Evolutionary conservation across 2,888 invertebrate species (phyloP), one percentile per base, ranked within the genome.

Genomic region (Thysanoteuthis rhombus): DNA sequence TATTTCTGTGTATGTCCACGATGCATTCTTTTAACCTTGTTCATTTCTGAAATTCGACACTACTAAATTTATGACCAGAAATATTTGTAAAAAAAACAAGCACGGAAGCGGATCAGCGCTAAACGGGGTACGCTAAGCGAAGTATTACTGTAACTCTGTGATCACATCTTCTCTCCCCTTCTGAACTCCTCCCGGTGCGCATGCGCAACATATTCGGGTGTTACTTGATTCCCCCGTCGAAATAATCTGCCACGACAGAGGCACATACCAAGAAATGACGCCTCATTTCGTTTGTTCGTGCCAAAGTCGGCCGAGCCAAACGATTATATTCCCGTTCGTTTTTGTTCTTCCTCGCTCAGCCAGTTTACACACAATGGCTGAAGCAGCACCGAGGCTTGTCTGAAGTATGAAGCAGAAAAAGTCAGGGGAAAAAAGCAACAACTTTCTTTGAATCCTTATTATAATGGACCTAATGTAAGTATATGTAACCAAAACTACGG

Each of bases 231-330:
- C 75, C n/a, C 10, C 25, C 75, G n/a, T 36, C 75, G 75, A 36
- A 75, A 75, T 75, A 75, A 75, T 75, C 75, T n/a, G 10, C 75
- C 75, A n/a, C n/a, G 36, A 75, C 75, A 75, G 36, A 75, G 4
- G 75, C 75, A 75, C 75, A 75, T 75, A 75, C 75, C 75, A 75
- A n/a, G 75, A 75, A 75, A 75, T 75, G 75, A 75, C 75, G 75
- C 75, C 75, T 75, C 75, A 75, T 75, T 75, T 75, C 75, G 75
- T n/a, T 75, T 75, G n/a, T 75, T 36, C 16, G 1, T n/a, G 75
- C 75, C n/a, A 75, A 75, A 36, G n/a, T n/a, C 36, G 16, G 75
- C 16, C 75, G n/a, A 75, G 75, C 75, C 75, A n/a, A n/a, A 75
- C 75, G 10, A n/a, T 75, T 75, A 36, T 75, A 75, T 75, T 75